Evolutionary conservation across 2,888 invertebrate genomes (phyloP).

Genomic region (Heteromurus nitidus): DNA sequence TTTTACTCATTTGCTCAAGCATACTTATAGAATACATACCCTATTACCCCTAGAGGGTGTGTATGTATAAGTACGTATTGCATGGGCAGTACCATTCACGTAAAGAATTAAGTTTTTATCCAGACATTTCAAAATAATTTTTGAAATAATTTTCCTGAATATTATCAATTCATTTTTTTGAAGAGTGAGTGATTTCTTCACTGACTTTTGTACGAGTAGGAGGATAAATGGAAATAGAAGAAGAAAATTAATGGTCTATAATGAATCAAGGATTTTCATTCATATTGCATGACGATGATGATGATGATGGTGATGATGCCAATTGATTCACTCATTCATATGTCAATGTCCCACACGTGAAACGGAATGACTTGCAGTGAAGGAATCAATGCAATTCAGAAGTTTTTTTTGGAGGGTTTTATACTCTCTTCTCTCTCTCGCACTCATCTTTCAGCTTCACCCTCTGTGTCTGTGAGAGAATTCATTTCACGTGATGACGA

Average conservation of each 20-base stretch:
- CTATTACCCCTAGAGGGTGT: no score
- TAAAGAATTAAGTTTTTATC: no score
- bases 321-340: constrained; percentile 37
- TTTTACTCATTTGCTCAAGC: no score
- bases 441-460: constrained; percentile 32
- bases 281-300: constrained; percentile 16
- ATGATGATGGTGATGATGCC: constrained; percentile 2
- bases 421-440: not conserved
- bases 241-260: constrained; percentile 1
- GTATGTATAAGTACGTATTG: not conserved
- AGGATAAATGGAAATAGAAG: not conserved
- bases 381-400: constrained; percentile 28
- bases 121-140: constrained; percentile 3
- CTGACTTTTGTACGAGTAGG: not conserved
- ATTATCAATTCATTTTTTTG: no score
- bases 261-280: constrained; percentile 39
- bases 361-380: constrained; percentile 29
- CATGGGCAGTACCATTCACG: no score
- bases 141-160: not conserved
- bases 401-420: not conserved
- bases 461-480: constrained; percentile 45
- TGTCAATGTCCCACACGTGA: constrained; percentile 39
- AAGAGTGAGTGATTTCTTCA: no score
- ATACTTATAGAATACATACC: no score
- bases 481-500: constrained; percentile 48